Base-by-base conservation (phyloP, 92 coral and sea anemone genomes). In the Parazoanthus swiftii region DNA sequence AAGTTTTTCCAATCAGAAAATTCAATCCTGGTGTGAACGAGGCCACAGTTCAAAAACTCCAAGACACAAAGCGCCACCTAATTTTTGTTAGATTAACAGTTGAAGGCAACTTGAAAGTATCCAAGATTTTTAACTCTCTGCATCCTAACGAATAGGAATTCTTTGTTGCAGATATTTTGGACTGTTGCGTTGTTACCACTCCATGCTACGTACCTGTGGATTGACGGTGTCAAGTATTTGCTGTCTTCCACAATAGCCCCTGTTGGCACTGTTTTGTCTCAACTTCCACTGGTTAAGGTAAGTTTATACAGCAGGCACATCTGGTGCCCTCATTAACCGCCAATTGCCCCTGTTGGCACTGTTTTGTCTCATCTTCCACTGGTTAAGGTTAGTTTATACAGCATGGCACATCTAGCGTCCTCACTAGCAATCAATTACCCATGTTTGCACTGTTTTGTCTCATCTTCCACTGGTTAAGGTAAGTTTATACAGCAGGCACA, bases 401-500 rank as follows among this genome's bases (percentile, higher is more conserved):
- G 2, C 37, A 79, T n/a, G 13, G 43, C 0, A 35, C 21, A 35
- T 7, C 21, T 2, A 21, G 11, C 20, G 77, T 3, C 59, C 59
- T 54, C 59, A 54, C 0, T 11, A 54, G 59, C 39, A 20, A 3
- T 54, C 59, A 54, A 51, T 10, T 5, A 8, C 38, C 15, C 18
- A 15, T 11, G 18, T 72, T 71, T 23, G 42, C 42, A 26, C 78
- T 48, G 86, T 68, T 37, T 39, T 83, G 26, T 83, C 66, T 23
- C 50, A 70, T 16, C 23, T 83, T 26, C 59, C 86, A 14, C 35
- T 83, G 14, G 66, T 83, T 2, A 68, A 83, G 86, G 86, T 83
- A 42, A 25, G 77, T 21, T 68, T 14, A 14, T n/a, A 25, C 59
- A 46, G 2, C 37, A 79, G 13, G 43, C 0, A 35, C 21, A 35